Base-by-base conservation (phyloP, 2,113 vertebrate genomes). In the Oryzias melastigma region DNA sequence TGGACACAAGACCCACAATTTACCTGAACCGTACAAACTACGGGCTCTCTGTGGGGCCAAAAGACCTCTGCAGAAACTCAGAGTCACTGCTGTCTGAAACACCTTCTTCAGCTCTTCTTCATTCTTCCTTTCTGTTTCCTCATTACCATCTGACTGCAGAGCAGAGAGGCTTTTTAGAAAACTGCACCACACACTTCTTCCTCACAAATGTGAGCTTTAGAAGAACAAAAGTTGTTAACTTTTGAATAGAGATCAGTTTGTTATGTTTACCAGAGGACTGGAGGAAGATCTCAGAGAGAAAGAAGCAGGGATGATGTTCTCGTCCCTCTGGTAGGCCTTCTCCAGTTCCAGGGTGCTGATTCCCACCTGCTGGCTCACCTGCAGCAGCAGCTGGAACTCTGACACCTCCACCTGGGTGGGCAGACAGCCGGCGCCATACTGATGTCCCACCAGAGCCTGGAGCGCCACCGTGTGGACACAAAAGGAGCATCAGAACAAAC, bases 361-460 rank as follows among this genome's bases (percentile, higher is more conserved):
- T 0, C 86, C 85, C 5, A 58, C 81, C 54, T 63, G 66, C 73
- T 92, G 90, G 58, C 87, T 78, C 29, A 75, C 68, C 61, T 80
- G 82, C 17, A 93, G 87, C 60, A 94, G 71, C 55, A 79, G 48
- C 76, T 91, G 89, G 72, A 83, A 93, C 79, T 93, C 91, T 0
- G 86, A 70, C 57, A 86, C 85, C 58, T 92, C 90, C 73, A 94
- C 86, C 77, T 78, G 83, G 10, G 65, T 12, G 3, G 92, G 92
- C 57, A 93, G 68, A 43, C 67, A 12, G 52, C 77, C 41, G 42
- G 47, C 10, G 42, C 92, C 92, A 59, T 92, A 93, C 60, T 89
- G 75, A 42, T 89, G 84, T 27, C 92, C 92, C 3, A 93, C 77
- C 61, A 94, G 80, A 20, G 89, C 91, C 92, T 94, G 63, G 58